Evolutionary conservation across 2,888 invertebrate species (phyloP), one percentile per base, ranked within the genome.

Genomic region (Thereva unica): DNA sequence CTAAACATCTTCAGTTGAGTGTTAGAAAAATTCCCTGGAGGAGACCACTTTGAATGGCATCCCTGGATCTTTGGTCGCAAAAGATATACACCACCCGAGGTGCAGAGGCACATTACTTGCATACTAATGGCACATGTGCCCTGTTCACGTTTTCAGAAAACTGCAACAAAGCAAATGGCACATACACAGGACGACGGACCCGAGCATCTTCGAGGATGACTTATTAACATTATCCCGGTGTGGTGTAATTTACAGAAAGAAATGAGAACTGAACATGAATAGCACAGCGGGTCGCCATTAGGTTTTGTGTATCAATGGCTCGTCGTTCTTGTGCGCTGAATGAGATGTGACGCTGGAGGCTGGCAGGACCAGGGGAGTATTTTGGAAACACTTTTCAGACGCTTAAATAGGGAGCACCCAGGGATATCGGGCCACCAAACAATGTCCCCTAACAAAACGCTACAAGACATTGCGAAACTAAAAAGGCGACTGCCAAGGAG

Each of bases 91-190:
- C 67, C 67, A 67, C 67, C 67, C 67, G 67, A 67, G 54, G 67
- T 37, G 67, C 63, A 67, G 5, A 47, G 67, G 49, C 50, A 55
- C 61, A 61, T 63, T 67, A 53, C 61, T 63, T 63, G 67, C 63
- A 67, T 67, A 63, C 63, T 67, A 67, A 67, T 63, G 67, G 53
- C 54, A 63, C 53, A 50, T 66, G 57, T 47, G 50, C 53, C 64
- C 53, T 53, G 53, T 64, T 64, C 52, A 64, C 44, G 53, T 64
- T 53, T 64, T 64, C 44, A 64, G 50, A 57, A 52, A 66, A 56
- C 57, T 66, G 66, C 66, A 66, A 66, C 66, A 66, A 66, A 66
- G 66, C 65, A 56, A 66, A 66, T 66, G 66, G 66, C 66, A 66
- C 50, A 47, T 23, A 53, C 53, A 23, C 23, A 23, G 23, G 55